Conservation (phyloP, 2,888 invertebrate genomes). For the Drosophila acutilabella region DNA sequence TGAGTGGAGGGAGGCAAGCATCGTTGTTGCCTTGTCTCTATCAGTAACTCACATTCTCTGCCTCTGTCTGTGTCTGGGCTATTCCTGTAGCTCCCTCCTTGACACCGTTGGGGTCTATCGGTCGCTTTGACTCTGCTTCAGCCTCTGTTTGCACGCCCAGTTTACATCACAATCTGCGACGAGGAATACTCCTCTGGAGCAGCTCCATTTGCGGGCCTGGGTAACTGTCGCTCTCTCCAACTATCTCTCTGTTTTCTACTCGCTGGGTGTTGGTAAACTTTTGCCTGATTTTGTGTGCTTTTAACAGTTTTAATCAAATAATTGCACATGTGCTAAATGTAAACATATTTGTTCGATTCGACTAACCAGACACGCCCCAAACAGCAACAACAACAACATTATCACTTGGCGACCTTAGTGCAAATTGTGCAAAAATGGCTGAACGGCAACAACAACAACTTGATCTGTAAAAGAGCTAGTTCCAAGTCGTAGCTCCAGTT, state of each 20-base stretch:
- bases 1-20: constrained; percentile 21
- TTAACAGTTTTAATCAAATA: constrained; percentile 84
- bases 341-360: constrained; percentile 84
- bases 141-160: constrained; percentile 77
- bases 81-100: constrained; percentile 1
- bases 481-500: constrained; percentile 46
- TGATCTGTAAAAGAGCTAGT: constrained; percentile 20
- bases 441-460: constrained; percentile 25
- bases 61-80: not conserved
- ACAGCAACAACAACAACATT: constrained; percentile 30
- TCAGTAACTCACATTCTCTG: not conserved
- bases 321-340: constrained; percentile 84
- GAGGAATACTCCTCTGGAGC: constrained; percentile 48
- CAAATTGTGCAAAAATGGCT: constrained; percentile 74
- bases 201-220: constrained; percentile 70
- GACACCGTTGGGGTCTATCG: not conserved
- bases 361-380: constrained; percentile 77
- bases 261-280: constrained; percentile 73
- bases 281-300: constrained; percentile 83
- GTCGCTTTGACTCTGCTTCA: constrained; percentile 17
- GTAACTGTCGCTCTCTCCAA: constrained; percentile 13
- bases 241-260: not conserved
- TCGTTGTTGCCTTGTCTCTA: constrained; percentile 11
- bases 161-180: constrained; percentile 73
- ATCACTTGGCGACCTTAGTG: constrained; percentile 44